Conservation (phyloP, 2,888 invertebrate genomes). For the Apamea anceps region DNA sequence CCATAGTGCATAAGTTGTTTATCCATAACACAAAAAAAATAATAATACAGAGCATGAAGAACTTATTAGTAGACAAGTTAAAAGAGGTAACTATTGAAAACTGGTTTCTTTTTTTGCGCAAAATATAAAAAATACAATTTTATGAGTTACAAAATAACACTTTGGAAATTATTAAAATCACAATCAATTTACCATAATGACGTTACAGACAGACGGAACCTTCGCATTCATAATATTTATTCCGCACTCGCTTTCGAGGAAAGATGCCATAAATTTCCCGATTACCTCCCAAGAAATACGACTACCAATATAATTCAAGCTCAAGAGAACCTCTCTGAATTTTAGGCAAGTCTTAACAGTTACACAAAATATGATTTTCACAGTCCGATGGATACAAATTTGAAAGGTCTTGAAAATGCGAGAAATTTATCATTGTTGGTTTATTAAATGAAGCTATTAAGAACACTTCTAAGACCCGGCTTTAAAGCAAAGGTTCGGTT, state of each 20-base stretch:
- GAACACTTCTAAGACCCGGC: slow-evolving; percentile 49
- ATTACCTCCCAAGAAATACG: slow-evolving; percentile 64
- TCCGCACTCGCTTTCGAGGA: slow-evolving; percentile 37
- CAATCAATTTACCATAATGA: slow-evolving; percentile 9
- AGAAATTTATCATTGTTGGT: slow-evolving; percentile 67
- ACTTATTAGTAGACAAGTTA: no score
- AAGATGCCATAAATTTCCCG: slow-evolving; percentile 61
- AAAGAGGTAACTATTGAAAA: not conserved
- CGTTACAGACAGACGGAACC: slow-evolving; percentile 25
- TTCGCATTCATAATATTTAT: slow-evolving; percentile 47
- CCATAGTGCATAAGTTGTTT: no score
- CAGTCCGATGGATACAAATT: slow-evolving; percentile 70
- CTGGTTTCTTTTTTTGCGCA: not conserved
- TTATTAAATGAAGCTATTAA: slow-evolving; percentile 67
- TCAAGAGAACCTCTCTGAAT: slow-evolving; percentile 54
- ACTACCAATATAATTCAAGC: slow-evolving; percentile 61
- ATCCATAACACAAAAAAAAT: not conserved
- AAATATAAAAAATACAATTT: not conserved
- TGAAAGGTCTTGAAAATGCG: slow-evolving; percentile 64
- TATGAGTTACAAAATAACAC: not conserved
- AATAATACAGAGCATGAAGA: not conserved
- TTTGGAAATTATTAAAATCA: slow-evolving; percentile 10
- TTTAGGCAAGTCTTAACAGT: slow-evolving; percentile 56
- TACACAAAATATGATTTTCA: slow-evolving; percentile 69
- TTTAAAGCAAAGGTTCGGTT: slow-evolving; percentile 27